phyloP scores from a whole-genome alignment of 2,888 invertebrate genomes.

The Patella pellucida region DNA sequence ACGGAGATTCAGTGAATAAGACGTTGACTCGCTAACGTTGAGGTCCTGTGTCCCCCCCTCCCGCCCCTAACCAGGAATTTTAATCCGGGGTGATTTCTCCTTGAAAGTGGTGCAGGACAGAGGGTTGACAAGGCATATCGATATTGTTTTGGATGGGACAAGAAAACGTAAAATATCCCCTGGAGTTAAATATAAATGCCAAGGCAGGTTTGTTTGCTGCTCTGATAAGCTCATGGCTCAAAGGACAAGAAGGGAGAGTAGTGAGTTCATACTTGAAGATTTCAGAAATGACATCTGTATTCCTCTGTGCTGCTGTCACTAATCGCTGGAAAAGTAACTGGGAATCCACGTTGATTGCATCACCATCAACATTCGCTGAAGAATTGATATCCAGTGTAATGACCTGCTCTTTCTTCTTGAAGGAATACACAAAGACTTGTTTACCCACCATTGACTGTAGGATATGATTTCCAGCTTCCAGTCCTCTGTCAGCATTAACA shows the following conservation, averaged over 20 bases:
- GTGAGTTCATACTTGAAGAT: constrained; percentile 34
- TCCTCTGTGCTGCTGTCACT: constrained; percentile 20
- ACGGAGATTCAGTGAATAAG: too few species aligned
- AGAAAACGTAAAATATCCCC: too few species aligned
- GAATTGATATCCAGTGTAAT: constrained; percentile 26
- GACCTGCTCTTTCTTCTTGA: constrained; percentile 33
- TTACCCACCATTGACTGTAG: constrained; percentile 30
- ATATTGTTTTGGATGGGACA: too few species aligned
- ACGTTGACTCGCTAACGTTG: too few species aligned
- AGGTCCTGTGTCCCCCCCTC: too few species aligned
- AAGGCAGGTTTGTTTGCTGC: constrained; percentile 31
- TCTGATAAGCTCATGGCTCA: constrained; percentile 11
- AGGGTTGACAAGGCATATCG: too few species aligned
- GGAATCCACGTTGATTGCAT: constrained; percentile 31
- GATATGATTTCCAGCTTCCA: constrained; percentile 28
- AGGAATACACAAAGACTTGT: constrained; percentile 18
- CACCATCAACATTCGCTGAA: constrained; percentile 17
- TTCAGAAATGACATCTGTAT: constrained; percentile 2
- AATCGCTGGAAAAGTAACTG: constrained; percentile 37
- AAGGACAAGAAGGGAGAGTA: constrained; percentile 27
- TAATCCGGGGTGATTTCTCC: too few species aligned
- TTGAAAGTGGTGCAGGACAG: too few species aligned
- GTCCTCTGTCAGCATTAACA: constrained; percentile 32
- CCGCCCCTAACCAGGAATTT: too few species aligned
- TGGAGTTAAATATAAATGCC: too few species aligned